These are phyloP conservation scores for Carcharodon carcharias DNA, from an alignment of 2,797 vertebrate genomes.

Conservation along the genomic window DNA sequence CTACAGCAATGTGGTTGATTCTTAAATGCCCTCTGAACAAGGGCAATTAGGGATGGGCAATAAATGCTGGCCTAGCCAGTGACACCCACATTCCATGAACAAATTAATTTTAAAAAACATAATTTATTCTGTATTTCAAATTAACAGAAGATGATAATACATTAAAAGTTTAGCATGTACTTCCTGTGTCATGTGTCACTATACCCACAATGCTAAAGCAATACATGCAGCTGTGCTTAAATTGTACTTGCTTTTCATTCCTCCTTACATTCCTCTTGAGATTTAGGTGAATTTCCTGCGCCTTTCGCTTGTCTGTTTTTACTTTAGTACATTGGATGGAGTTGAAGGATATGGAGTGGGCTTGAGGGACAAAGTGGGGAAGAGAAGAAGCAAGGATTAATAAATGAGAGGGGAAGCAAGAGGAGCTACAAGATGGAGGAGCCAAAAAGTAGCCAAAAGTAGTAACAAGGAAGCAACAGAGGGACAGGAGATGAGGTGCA, in stretches of 20 bases:
- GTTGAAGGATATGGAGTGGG: neutral
- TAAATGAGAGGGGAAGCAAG: neutral
- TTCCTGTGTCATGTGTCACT: too few relatives aligned
- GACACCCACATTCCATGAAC: too few relatives aligned
- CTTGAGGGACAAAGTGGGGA: neutral
- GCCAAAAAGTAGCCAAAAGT: too few relatives aligned
- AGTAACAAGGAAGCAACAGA: neutral
- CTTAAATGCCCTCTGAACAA: too few relatives aligned
- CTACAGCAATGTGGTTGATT: too few relatives aligned
- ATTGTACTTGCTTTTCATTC: neutral
- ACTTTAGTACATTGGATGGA: neutral
- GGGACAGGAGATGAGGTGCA: neutral
- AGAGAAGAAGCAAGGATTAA: neutral
- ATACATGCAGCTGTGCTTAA: neutral
- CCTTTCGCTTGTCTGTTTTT: neutral
- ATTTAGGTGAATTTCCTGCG: neutral
- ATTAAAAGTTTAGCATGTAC: neutral
- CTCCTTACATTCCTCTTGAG: neutral
- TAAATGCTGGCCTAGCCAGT: too few relatives aligned
- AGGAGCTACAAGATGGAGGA: neutral
- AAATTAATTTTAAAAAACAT: neutral
- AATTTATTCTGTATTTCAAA: neutral
- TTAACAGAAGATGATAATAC: neutral
- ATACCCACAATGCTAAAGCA: neutral
- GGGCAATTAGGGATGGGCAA: too few relatives aligned